phyloP scores from a whole-genome alignment of 2,888 invertebrate species.

The Eurois occulta region DNA sequence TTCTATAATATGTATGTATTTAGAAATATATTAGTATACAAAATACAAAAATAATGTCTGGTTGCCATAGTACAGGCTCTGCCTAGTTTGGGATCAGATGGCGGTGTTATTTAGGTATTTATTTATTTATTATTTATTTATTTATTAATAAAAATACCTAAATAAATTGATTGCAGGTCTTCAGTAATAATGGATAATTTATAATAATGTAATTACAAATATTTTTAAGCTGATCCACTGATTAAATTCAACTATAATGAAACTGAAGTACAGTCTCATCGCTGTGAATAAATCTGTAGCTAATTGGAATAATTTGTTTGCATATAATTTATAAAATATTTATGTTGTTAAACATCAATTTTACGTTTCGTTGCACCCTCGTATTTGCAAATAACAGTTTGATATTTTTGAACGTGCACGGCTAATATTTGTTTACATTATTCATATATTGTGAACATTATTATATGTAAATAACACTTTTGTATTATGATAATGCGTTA shows the following conservation, averaged over 20 bases:
- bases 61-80: too few relatives aligned
- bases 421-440: conserved; percentile 43
- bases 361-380: conserved; percentile 35
- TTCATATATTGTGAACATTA: conserved; percentile 45
- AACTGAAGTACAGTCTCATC: conserved; percentile 24
- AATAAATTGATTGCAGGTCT: neutral
- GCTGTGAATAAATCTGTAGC: conserved; percentile 29
- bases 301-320: conserved; percentile 47
- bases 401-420: conserved; percentile 26
- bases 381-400: conserved; percentile 43
- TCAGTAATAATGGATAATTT: too few relatives aligned
- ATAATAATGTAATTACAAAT: neutral
- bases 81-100: too few relatives aligned
- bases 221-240: neutral
- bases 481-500: conserved; percentile 35
- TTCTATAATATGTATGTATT: too few relatives aligned
- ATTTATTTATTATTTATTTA: too few relatives aligned
- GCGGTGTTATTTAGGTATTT: too few relatives aligned
- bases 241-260: conserved; percentile 11
- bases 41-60: too few relatives aligned
- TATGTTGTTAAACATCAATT: conserved; percentile 47
- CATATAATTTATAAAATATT: conserved; percentile 40
- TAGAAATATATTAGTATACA: too few relatives aligned
- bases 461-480: conserved; percentile 53
- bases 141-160: neutral